Conservation (phyloP, 2,113 vertebrate species). For the Dipodomys stephensi region DNA sequence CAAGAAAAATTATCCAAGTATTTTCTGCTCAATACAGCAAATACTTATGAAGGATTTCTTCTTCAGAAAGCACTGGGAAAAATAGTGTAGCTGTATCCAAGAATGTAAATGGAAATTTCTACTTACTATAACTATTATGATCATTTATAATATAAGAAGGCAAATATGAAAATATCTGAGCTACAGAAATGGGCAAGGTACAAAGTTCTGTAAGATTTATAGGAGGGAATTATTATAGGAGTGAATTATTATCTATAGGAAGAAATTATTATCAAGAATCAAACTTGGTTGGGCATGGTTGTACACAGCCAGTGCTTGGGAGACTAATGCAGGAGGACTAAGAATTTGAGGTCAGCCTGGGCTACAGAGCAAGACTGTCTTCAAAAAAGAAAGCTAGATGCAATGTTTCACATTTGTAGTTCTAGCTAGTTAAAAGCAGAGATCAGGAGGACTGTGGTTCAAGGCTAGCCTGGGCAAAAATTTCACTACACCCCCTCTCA, state of each 20-base stretch:
- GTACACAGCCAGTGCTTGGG: neutral
- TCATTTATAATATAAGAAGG: neutral
- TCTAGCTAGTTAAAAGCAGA: too few relatives aligned
- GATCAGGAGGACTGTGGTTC: too few relatives aligned
- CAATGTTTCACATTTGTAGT: too few relatives aligned
- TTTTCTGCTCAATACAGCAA: conserved; percentile 17
- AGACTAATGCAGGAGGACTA: neutral
- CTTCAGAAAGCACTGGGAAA: neutral
- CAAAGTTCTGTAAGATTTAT: neutral
- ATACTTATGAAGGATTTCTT: conserved; percentile 22
- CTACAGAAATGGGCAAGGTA: neutral
- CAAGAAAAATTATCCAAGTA: neutral
- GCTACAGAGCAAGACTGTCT: neutral
- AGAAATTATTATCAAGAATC: neutral
- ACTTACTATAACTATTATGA: neutral
- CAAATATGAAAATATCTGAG: neutral
- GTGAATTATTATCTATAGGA: too few relatives aligned
- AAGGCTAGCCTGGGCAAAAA: too few relatives aligned
- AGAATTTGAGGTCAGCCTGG: neutral
- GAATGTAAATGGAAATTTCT: neutral
- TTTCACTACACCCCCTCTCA: too few relatives aligned
- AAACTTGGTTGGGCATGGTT: neutral
- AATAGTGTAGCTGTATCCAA: neutral
- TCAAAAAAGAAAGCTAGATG: neutral
- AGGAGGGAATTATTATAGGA: neutral